phyloP scores from a whole-genome alignment of 2,113 vertebrate genomes.

The Tragelaphus buxtoni region DNA sequence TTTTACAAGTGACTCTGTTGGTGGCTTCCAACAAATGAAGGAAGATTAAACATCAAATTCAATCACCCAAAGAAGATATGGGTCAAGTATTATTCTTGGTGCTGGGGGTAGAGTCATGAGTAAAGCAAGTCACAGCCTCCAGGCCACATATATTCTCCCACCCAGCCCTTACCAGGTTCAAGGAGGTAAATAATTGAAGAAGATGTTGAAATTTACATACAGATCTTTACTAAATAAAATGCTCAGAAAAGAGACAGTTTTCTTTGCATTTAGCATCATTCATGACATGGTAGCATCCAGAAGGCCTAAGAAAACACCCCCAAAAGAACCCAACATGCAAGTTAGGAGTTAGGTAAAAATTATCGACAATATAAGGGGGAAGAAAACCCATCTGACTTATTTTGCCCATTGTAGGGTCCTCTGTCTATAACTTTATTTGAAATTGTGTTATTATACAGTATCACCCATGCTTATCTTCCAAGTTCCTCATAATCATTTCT shows the following conservation, averaged over 20 bases:
- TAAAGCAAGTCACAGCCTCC: neutral
- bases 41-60: neutral
- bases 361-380: neutral
- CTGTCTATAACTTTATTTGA: slow-evolving; percentile 6
- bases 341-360: slow-evolving; percentile 14
- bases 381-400: neutral
- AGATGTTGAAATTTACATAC: neutral
- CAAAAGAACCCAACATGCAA: neutral
- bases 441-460: slow-evolving; percentile 38
- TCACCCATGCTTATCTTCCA: neutral
- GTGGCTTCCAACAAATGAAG: neutral
- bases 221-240: neutral
- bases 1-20: neutral
- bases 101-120: neutral
- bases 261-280: neutral
- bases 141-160: neutral
- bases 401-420: neutral
- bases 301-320: neutral
- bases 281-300: neutral
- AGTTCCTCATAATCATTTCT: slow-evolving; percentile 43
- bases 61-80: neutral
- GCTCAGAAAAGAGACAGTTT: neutral
- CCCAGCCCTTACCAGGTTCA: neutral
- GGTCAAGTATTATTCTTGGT: neutral
- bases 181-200: neutral